These are phyloP conservation scores for Alectura lathami DNA, from an alignment of 2,113 vertebrate species.

Conservation along the genomic window DNA sequence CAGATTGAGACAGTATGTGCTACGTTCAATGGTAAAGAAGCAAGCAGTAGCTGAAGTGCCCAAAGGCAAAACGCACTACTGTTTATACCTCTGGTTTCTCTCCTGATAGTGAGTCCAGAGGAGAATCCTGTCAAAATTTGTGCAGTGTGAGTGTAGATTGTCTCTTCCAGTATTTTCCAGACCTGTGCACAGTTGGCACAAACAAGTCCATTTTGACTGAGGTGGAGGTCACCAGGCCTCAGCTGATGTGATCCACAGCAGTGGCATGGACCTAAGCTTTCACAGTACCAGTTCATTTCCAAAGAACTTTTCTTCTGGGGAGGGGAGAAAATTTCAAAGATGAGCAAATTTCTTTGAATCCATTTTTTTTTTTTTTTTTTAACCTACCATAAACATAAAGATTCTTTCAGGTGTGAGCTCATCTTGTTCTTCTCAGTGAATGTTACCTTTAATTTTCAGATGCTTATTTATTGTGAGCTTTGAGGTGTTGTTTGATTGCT, in stretches of 20 bases:
- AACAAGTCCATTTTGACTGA: not conserved
- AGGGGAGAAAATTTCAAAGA: not conserved
- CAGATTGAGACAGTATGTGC: not conserved
- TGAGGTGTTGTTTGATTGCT: not conserved
- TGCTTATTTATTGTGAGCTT: not conserved
- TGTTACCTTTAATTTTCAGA: not conserved
- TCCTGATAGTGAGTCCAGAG: not conserved
- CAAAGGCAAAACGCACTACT: not conserved
- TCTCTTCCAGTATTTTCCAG: not conserved
- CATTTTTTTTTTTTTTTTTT: not conserved
- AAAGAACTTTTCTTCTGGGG: not conserved
- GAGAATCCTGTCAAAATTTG: not conserved
- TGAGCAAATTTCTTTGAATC: not conserved
- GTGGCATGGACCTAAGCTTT: not conserved
- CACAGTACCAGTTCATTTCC: not conserved
- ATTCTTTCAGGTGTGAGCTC: not conserved
- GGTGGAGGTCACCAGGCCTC: not conserved
- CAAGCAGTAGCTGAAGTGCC: not conserved
- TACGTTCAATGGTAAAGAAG: not conserved
- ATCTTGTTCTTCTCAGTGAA: not conserved
- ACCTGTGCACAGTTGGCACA: not conserved
- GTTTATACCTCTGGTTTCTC: not conserved
- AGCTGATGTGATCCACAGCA: not conserved
- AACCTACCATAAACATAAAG: not conserved
- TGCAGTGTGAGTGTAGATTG: not conserved